Evolutionary conservation across 2,888 invertebrate genomes (phyloP).

Genomic region (Stomorhina lunata): DNA sequence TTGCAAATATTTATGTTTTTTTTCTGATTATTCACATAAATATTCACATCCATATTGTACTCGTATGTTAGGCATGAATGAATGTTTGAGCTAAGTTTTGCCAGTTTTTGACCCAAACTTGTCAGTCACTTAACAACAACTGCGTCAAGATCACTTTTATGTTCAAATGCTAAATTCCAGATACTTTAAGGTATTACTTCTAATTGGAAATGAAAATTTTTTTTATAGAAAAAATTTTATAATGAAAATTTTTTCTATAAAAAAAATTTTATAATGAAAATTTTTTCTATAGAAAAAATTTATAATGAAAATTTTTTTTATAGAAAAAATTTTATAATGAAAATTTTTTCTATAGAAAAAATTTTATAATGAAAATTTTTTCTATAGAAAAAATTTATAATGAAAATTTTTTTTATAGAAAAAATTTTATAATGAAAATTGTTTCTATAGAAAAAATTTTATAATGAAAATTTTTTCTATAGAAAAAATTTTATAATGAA

Average conservation of each 20-base stretch:
- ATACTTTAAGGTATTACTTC: not conserved
- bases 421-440: not conserved
- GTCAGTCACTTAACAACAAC: constrained; percentile 49
- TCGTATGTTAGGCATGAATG: constrained; percentile 1
- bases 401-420: not conserved
- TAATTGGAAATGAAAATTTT: not conserved
- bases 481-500: not conserved
- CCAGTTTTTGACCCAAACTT: constrained; percentile 62
- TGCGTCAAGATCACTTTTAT: not conserved
- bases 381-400: no score
- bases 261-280: not conserved
- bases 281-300: not conserved
- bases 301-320: no score
- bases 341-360: not conserved
- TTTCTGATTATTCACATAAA: not conserved
- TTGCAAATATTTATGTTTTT: constrained; percentile 54
- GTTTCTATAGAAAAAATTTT: no score
- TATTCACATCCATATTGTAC: not conserved
- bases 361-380: not conserved
- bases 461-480: not conserved
- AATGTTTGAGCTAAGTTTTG: no score
- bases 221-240: not conserved
- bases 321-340: not conserved
- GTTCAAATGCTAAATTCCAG: not conserved
- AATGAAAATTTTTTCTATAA: no score